Conservation (phyloP, 2,888 invertebrate genomes). For the Rambutsinella grinnellia region DNA sequence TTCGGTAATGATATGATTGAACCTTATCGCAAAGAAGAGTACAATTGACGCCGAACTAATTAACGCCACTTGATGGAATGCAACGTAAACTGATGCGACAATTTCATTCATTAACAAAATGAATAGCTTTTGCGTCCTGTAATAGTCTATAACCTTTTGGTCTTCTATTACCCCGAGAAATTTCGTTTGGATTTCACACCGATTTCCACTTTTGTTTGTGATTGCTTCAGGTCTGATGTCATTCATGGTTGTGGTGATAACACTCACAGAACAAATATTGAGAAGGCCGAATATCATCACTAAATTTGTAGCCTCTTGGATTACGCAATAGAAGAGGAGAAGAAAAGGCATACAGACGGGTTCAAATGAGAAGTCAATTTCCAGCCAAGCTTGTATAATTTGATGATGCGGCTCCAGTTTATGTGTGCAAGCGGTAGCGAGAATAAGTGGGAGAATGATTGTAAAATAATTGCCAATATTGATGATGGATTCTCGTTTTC, state of each 20-base stretch:
- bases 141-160: background rate
- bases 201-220: background rate
- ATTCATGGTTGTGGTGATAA: background rate
- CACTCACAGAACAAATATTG: background rate
- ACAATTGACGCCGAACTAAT: background rate
- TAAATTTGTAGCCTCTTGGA: no score
- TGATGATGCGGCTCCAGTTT: no score
- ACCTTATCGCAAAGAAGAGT: conserved; percentile 7
- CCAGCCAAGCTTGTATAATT: no score
- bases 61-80: conserved; percentile 10
- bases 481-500: no score
- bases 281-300: no score
- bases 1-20: background rate
- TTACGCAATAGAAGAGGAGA: no score
- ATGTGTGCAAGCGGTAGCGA: no score
- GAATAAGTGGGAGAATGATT: no score
- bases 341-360: no score
- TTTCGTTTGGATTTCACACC: background rate
- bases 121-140: conserved; percentile 2
- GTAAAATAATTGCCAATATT: no score
- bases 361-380: no score
- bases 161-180: conserved; percentile 7
- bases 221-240: no score
- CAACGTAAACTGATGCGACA: background rate
- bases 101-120: background rate